phyloP scores from a whole-genome alignment of 2,113 vertebrate genomes.

The rat (Rattus norvegicus) region GRCr8 NC_086020.1:223140501-223141000 shows the following conservation, averaged over 20 bases:
- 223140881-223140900: neutral
- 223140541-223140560: slow-evolving; percentile 16
- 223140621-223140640: slow-evolving; percentile 37
- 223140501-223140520: neutral
- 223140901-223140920: neutral
- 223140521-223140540: neutral
- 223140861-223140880: neutral
- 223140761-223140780: neutral
- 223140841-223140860: neutral
- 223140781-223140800: neutral
- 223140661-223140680: neutral
- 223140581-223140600: neutral
- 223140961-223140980: neutral
- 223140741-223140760: neutral
- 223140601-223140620: neutral
- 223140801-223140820: neutral
- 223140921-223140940: neutral
- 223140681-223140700: neutral
- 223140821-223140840: neutral
- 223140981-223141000: neutral
- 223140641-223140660: neutral
- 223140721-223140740: neutral
- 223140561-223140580: neutral
- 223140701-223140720: neutral
- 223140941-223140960: neutral